Conservation (phyloP, 2,888 invertebrate genomes). For the Leptopilina drosophilae region DNA sequence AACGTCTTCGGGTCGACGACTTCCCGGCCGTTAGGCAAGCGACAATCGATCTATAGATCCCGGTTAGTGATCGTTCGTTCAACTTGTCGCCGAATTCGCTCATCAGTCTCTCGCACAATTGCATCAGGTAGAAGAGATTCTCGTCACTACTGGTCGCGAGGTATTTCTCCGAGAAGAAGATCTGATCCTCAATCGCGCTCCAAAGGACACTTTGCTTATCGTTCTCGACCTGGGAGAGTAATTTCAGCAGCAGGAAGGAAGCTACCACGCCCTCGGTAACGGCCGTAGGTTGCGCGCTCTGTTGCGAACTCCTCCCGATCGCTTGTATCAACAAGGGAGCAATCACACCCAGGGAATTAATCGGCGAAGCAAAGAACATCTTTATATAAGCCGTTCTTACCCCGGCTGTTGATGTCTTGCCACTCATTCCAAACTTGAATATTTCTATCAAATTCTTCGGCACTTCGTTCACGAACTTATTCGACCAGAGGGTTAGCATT, state of each 20-base stretch:
- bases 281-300: conserved; percentile 84
- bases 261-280: conserved; percentile 86
- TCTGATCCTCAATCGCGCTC: conserved; percentile 86
- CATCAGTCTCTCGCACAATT: conserved; percentile 85
- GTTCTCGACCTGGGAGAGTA: conserved; percentile 77
- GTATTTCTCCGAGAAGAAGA: conserved; percentile 90
- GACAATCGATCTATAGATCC: conserved; percentile 85
- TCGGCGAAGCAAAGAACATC: conserved; percentile 79
- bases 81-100: conserved; percentile 82
- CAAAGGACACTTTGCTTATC: conserved; percentile 81
- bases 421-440: conserved; percentile 85
- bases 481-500: conserved; percentile 89
- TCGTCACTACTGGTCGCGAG: conserved; percentile 85
- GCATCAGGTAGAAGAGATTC: conserved; percentile 84
- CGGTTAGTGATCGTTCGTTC: conserved; percentile 81
- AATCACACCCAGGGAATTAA: conserved; percentile 70
- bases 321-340: conserved; percentile 83
- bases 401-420: conserved; percentile 87
- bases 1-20: conserved; percentile 81
- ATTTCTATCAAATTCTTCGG: conserved; percentile 83
- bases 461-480: conserved; percentile 81
- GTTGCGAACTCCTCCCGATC: conserved; percentile 84
- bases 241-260: conserved; percentile 82
- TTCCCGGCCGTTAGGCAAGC: conserved; percentile 83
- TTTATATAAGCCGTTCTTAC: conserved; percentile 89